Percentiles rank a stretch among this genome's conserved stretches.
phyloP scores from a whole-genome alignment of 2,888 invertebrate genomes.

The Hesperia comma region DNA sequence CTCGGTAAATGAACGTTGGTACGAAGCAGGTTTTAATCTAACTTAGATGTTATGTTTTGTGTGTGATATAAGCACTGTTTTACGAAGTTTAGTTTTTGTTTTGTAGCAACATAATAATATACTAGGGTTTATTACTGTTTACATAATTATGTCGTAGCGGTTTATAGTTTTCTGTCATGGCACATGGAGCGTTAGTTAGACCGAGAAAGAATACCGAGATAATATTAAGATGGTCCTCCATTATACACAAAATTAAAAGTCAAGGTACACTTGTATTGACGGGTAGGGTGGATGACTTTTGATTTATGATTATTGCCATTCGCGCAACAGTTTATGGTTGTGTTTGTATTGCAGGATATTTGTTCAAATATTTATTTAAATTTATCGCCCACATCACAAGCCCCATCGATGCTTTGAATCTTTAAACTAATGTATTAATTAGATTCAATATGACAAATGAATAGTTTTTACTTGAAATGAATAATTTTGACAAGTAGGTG shows the following conservation, averaged over 20 bases:
- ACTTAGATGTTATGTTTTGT: too few species aligned
- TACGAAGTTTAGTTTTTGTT: too few species aligned
- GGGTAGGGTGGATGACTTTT: conserved; percentile 13
- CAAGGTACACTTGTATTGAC: not conserved
- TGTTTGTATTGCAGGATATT: not conserved
- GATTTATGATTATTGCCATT: not conserved
- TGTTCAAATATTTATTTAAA: not conserved
- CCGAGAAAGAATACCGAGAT: conserved; percentile 9
- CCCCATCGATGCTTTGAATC: too few species aligned
- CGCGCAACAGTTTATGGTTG: not conserved
- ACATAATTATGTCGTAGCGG: not conserved
- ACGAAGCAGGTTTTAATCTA: too few species aligned
- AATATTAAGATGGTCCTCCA: not conserved
- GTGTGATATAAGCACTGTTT: too few species aligned
- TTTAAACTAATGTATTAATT: too few species aligned
- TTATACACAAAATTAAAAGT: too few species aligned
- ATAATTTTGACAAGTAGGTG: too few species aligned
- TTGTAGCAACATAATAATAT: not conserved
- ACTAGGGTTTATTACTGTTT: not conserved
- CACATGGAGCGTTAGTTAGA: conserved; percentile 4
- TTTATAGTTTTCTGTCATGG: conserved; percentile 15
- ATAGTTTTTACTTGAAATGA: too few species aligned
- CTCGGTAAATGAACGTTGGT: not conserved
- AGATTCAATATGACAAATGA: too few species aligned
- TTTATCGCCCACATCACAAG: not conserved